Evolutionary conservation across 2,797 vertebrate genomes (phyloP), one percentile per base, ranked within the genome.

Genomic region (Eulemur coronatus): DNA sequence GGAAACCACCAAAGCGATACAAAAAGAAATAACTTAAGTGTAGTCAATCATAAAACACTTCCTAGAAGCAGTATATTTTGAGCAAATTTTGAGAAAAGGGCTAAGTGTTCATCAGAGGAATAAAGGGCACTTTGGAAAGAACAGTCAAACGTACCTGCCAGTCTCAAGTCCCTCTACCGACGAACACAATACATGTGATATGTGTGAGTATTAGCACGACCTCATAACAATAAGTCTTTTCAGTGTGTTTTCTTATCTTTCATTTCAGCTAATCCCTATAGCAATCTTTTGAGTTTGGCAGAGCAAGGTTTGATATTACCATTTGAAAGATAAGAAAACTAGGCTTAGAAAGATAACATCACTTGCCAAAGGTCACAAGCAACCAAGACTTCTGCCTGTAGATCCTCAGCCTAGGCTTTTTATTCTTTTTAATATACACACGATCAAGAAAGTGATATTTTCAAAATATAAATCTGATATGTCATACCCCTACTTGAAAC

Each of bases 251-350:
- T 87, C 57, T 87, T 38, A 59, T 52, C 35, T 73, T 75, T 87
- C 76, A 82, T 63, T 18, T 93, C 86, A 88, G 70, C n/a, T 89
- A 73, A 78, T 90, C 50, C 63, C 82, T 79, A 22, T 28, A 65
- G 57, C 33, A 92, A 61, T 84, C 50, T 97, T 96, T 89, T 81
- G 26, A 94, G 59, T 46, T 28, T 41, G 17, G 65, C 35, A 92
- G 67, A 38, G 70, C 50, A 96, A 92, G 73, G 59, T 87, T 81
- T 93, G 38, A 46, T 75, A 84, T 59, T 33, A 30, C 24, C 48
- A 89, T 89, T 82, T 84, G 46, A 87, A 95, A 93, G 35, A 59
- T 65, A 14, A 73, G 88, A 59, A 97, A 92, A 94, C 55, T 85
- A 95, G 76, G 87, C 48, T 95, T 69, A 89, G 8, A 95, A 93